Evolutionary conservation across 2,113 vertebrate species (phyloP).

Genomic region (Tetraodon nigroviridis): DNA sequence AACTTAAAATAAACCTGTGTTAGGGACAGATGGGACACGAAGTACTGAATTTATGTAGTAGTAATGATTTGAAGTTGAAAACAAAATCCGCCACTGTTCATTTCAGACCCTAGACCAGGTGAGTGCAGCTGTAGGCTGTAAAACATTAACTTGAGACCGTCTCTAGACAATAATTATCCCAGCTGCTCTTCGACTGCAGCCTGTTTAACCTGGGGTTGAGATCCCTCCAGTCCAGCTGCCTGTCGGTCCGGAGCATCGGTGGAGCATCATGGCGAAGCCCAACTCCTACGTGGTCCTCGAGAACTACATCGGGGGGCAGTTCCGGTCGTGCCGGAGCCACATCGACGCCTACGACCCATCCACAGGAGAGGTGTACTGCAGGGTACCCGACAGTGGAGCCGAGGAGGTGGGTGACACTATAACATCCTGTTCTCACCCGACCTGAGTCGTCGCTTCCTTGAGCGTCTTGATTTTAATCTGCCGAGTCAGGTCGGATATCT

Average conservation of each 20-base stretch:
- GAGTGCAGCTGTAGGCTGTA: not conserved
- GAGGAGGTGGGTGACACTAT: slow-evolving; percentile 80
- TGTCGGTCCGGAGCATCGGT: not conserved
- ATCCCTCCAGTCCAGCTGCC: not conserved
- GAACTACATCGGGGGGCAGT: slow-evolving; percentile 90
- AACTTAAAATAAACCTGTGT: too few relatives aligned
- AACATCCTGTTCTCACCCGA: not conserved
- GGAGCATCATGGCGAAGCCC: slow-evolving; percentile 32
- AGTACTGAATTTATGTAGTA: too few relatives aligned
- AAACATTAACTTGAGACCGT: not conserved
- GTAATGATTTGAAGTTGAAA: too few relatives aligned
- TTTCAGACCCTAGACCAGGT: too few relatives aligned
- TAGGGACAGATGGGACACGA: too few relatives aligned
- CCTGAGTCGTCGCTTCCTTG: too few relatives aligned
- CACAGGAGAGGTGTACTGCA: slow-evolving; percentile 86
- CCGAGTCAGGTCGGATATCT: too few relatives aligned
- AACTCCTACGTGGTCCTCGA: slow-evolving; percentile 76
- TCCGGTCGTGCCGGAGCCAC: slow-evolving; percentile 77
- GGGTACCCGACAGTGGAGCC: slow-evolving; percentile 85
- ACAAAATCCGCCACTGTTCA: too few relatives aligned
- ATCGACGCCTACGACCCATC: slow-evolving; percentile 89
- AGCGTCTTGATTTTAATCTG: not conserved
- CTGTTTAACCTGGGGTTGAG: not conserved
- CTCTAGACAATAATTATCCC: not conserved
- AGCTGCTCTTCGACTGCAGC: too few relatives aligned